Evolutionary conservation across 2,888 invertebrate genomes (phyloP).

Genomic region (Ophion costatus): DNA sequence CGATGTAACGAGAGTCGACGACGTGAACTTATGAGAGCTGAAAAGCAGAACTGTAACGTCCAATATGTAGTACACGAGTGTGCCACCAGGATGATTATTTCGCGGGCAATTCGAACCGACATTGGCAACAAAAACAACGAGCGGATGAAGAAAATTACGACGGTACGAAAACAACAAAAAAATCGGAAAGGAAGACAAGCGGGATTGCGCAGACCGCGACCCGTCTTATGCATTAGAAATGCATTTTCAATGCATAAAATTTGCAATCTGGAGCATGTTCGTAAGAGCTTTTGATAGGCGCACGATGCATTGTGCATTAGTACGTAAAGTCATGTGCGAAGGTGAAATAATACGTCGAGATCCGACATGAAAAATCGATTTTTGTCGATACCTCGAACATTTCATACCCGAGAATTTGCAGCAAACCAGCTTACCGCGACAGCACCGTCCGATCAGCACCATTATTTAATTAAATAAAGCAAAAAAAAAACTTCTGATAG

Average conservation of each 20-base stretch:
- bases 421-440: not conserved
- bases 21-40: slow-evolving; percentile 4
- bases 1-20: slow-evolving; percentile 67
- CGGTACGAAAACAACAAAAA: not conserved
- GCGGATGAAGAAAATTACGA: slow-evolving; percentile 8
- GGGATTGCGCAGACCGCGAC: not conserved
- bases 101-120: slow-evolving; percentile 43
- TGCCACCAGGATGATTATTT: slow-evolving; percentile 35
- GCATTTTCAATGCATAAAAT: slow-evolving; percentile 51
- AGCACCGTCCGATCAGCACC: not conserved
- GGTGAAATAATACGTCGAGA: not conserved
- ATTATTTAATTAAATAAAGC: not conserved
- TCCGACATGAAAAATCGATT: slow-evolving; percentile 14
- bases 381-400: not conserved
- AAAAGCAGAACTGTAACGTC: not conserved
- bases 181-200: not conserved
- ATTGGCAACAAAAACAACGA: slow-evolving; percentile 11
- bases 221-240: slow-evolving; percentile 31
- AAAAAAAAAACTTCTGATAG: no score
- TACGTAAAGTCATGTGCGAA: not conserved
- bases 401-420: not conserved
- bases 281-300: not conserved
- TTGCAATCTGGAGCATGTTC: slow-evolving; percentile 2
- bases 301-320: slow-evolving; percentile 19
- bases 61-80: slow-evolving; percentile 8